These are phyloP conservation scores for Heterocephalus glaber DNA, from an alignment of 2,113 vertebrate genomes.

Conservation along the genomic window DNA sequence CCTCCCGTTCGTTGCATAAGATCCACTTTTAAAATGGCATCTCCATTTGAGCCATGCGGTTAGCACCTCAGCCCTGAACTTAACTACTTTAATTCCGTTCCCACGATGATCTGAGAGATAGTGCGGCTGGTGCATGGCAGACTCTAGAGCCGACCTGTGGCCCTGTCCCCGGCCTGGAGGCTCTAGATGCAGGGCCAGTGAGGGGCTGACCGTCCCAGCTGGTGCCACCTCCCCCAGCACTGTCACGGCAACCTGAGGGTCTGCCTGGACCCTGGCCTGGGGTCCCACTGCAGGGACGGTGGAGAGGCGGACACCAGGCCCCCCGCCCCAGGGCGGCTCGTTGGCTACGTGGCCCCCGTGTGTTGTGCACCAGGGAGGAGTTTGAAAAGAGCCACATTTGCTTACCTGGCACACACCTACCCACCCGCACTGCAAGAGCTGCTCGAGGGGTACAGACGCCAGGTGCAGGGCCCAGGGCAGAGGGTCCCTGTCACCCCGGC, in stretches of 20 bases:
- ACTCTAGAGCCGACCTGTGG: not conserved
- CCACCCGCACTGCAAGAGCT: not conserved
- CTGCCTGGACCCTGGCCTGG: not conserved
- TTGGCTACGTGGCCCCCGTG: not conserved
- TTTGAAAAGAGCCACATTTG: slow-evolving; percentile 61
- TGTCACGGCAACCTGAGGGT: too few relatives aligned
- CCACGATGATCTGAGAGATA: slow-evolving; percentile 80
- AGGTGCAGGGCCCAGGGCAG: too few relatives aligned
- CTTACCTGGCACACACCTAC: slow-evolving; percentile 20
- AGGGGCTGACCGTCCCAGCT: not conserved
- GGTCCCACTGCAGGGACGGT: not conserved
- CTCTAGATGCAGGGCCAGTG: not conserved
- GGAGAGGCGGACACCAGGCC: not conserved
- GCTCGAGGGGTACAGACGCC: too few relatives aligned
- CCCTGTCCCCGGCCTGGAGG: not conserved
- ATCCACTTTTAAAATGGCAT: slow-evolving; percentile 69
- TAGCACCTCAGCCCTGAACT: slow-evolving; percentile 87
- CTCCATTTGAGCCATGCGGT: slow-evolving; percentile 83
- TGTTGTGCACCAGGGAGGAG: not conserved
- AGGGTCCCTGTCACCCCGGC: not conserved
- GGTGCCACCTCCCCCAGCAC: too few relatives aligned
- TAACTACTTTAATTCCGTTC: slow-evolving; percentile 85
- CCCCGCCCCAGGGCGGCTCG: not conserved
- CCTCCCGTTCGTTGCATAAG: not conserved
- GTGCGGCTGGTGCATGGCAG: slow-evolving; percentile 39